Evolutionary conservation across 2,888 invertebrate species (phyloP), one percentile per base, ranked within the genome.

Genomic region (Cryptophagus acutangulus): DNA sequence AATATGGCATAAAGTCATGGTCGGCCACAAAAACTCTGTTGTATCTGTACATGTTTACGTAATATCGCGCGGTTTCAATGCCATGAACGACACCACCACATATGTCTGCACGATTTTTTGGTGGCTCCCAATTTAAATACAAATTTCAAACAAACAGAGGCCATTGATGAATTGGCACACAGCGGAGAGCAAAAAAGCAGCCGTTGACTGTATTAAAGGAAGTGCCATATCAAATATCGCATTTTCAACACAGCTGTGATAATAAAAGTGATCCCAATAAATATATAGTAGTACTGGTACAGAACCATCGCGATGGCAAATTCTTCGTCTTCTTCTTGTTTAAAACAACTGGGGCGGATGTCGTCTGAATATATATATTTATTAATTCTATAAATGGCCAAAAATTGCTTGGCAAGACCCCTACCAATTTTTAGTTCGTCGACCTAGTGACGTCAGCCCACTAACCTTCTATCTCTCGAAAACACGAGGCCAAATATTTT

Each of bases 181-280:
- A n/a, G n/a, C n/a, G n/a, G n/a, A n/a, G n/a, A n/a, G n/a, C n/a
- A n/a, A n/a, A n/a, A n/a, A n/a, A n/a, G n/a, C n/a, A n/a, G n/a
- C n/a, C n/a, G n/a, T n/a, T n/a, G n/a, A n/a, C n/a, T 26, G 10
- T n/a, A 26, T 20, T 51, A 58, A 49, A 63, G 61, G 64, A 64
- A 62, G 62, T 61, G 48, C 48, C 57, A 57, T 63, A 63, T 63
- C 63, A 51, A 55, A 60, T 63, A 58, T 58, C 62, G 52, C 49
- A 49, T 51, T n/a, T 49, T 47, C 43, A 52, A 54, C 58, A 62
- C 59, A 62, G 59, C 58, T 63, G 58, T 52, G 59, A 60, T 59
- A 62, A 61, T 50, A 54, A 49, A 46, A 20, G 5, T 36, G 34
- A 20, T 9, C 31, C 38, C 31, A n/a, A n/a, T n/a, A n/a, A n/a